phyloP scores from a whole-genome alignment of 2,888 invertebrate species.

The Nomada lathburiana region DNA sequence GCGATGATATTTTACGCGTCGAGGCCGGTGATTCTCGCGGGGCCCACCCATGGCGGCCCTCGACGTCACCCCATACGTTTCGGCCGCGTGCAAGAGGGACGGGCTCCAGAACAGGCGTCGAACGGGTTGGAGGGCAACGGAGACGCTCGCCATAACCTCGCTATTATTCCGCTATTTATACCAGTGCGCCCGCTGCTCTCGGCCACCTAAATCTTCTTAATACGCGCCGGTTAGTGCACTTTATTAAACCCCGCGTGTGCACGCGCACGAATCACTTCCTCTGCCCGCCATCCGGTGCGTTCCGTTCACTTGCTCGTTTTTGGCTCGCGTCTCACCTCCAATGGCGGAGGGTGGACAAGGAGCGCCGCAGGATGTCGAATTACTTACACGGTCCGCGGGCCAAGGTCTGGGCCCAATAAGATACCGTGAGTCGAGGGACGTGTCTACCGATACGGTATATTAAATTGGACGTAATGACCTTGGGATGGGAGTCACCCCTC shows the following conservation, averaged over 20 bases:
- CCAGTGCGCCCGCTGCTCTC: slow-evolving; percentile 72
- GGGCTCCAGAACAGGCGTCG: slow-evolving; percentile 36
- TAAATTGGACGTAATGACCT: slow-evolving; percentile 59
- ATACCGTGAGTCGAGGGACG: slow-evolving; percentile 42
- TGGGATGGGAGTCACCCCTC: slow-evolving; percentile 2
- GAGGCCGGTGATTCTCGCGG: slow-evolving; percentile 68
- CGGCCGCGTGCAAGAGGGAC: slow-evolving; percentile 61
- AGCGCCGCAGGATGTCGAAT: slow-evolving; percentile 64
- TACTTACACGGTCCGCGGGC: slow-evolving; percentile 48
- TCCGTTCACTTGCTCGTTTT: neutral
- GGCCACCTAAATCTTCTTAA: slow-evolving; percentile 81
- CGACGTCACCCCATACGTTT: slow-evolving; percentile 80
- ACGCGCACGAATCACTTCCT: slow-evolving; percentile 49
- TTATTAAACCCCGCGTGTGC: slow-evolving; percentile 74
- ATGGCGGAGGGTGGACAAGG: slow-evolving; percentile 32
- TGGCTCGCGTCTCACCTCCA: slow-evolving; percentile 1
- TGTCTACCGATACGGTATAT: slow-evolving; percentile 57
- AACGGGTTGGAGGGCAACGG: slow-evolving; percentile 53
- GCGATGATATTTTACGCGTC: slow-evolving; percentile 82
- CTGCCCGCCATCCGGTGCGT: neutral
- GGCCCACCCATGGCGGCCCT: slow-evolving; percentile 78
- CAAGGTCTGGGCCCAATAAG: slow-evolving; percentile 55
- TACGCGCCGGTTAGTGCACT: slow-evolving; percentile 79
- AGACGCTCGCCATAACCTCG: slow-evolving; percentile 76
- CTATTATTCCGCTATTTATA: slow-evolving; percentile 82